Conservation (phyloP, 92 coral and sea anemone species). For the Scolanthus callimorphus region DNA sequence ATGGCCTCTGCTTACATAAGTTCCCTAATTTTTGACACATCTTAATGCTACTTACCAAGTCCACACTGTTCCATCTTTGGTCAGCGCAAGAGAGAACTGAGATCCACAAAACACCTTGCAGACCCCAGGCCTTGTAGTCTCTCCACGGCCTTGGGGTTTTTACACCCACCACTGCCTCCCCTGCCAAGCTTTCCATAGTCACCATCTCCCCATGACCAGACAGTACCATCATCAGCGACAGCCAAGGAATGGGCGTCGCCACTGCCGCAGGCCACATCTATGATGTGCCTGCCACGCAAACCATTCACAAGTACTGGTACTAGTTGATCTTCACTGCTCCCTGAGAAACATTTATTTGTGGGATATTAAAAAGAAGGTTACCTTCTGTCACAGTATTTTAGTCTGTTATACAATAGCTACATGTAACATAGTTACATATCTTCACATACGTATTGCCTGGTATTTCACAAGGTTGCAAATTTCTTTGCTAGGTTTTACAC, state of each 20-base stretch:
- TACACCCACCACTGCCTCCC: conserved; percentile 94
- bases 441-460: too few relatives aligned
- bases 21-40: too few relatives aligned
- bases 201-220: conserved; percentile 99
- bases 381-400: too few relatives aligned
- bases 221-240: conserved; percentile 98
- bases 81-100: conserved; percentile 91
- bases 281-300: conserved; percentile 80
- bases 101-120: conserved; percentile 81
- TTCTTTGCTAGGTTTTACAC: too few relatives aligned
- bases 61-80: conserved; percentile 87
- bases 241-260: conserved; percentile 99
- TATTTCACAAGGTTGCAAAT: too few relatives aligned
- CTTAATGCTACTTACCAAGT: conserved; percentile 82
- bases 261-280: conserved; percentile 99
- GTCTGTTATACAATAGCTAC: too few relatives aligned
- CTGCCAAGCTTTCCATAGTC: conserved; percentile 98
- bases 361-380: background rate
- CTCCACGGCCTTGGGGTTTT: conserved; percentile 86
- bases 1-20: too few relatives aligned
- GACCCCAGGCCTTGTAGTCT: conserved; percentile 78
- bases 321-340: conserved; percentile 93
- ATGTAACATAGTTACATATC: too few relatives aligned
- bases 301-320: conserved; percentile 87
- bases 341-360: conserved; percentile 35